Base-by-base conservation (phyloP, 2,888 invertebrate genomes). In the Piscicola geometra region DNA sequence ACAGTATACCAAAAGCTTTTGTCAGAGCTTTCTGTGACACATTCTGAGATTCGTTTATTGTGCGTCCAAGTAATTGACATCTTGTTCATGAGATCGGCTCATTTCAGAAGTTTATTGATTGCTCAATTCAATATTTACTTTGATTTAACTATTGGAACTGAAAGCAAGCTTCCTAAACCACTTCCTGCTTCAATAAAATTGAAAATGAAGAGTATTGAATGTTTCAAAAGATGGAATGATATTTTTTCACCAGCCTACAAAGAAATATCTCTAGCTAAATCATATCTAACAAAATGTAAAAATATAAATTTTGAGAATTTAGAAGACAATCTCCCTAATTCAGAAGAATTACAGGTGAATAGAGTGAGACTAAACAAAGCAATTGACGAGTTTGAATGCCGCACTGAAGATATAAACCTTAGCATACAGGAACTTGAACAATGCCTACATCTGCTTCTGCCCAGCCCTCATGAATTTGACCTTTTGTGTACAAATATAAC, bases 211-310 rank as follows among this genome's bases (percentile, higher is more conserved):
- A 56, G 35, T 30, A 60, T 64, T 36, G 30, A 56, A 32, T 33
- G 33, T 35, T 35, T 73, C 12, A 73, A 64, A 73, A 73, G 64
- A 15, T 73, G 73, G 73, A 60, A 73, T 64, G 35, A 64, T 2
- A 73, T 33, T n/a, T 73, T 60, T 73, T 52, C 56, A n/a, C 18
- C 15, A n/a, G 73, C 64, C 21, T 73, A 73, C 64, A 73, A 64
- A 64, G 28, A 60, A 60, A 30, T 73, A 3, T n/a, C 47, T 33
- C 35, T 73, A 18, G 73, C 73, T n/a, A 33, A 56, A 28, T 35
- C 56, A 15, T 73, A 33, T 33, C 25, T 73, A 60, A 73, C 32
- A 73, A 33, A 73, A 56, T 64, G 64, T 52, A 56, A 73, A 36
- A 18, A 32, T 30, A 56, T 73, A 15, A 64, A 64, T 35, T 73